Evolutionary conservation across 2,888 invertebrate genomes (phyloP).

Genomic region (Morpho achilles): DNA sequence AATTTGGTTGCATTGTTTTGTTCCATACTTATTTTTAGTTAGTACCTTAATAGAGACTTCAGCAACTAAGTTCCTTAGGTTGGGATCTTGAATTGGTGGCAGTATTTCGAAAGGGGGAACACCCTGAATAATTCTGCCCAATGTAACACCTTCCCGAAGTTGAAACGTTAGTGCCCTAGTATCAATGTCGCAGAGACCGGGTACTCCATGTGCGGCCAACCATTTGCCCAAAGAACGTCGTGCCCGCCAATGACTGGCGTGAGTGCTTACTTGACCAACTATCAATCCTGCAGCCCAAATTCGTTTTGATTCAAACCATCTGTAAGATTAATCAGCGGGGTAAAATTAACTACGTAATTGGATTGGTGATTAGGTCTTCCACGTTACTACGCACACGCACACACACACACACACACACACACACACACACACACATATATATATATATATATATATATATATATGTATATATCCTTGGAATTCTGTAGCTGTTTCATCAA

Average conservation of each 20-base stretch:
- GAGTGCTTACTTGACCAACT: conserved; percentile 92
- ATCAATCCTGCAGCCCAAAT: conserved; percentile 96
- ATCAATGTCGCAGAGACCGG: conserved; percentile 95
- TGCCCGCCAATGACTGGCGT: conserved; percentile 95
- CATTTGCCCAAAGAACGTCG: conserved; percentile 89
- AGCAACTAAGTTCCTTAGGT: conserved; percentile 91
- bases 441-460: too few species aligned
- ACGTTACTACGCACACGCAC: too few species aligned
- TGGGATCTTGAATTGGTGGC: conserved; percentile 84
- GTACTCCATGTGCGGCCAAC: conserved; percentile 88
- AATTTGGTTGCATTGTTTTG: too few species aligned
- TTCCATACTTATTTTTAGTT: background rate
- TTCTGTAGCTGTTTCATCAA: too few species aligned
- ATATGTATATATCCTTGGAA: too few species aligned
- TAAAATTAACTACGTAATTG: too few species aligned
- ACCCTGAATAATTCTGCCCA: conserved; percentile 83
- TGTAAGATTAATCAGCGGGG: conserved; percentile 44
- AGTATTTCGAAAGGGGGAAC: conserved; percentile 62
- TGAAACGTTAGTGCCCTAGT: conserved; percentile 95
- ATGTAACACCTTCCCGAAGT: conserved; percentile 92
- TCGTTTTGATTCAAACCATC: conserved; percentile 93
- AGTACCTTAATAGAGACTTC: conserved; percentile 91
- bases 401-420: too few species aligned
- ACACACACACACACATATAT: too few species aligned
- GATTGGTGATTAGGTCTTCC: too few species aligned